Conservation (phyloP, 2,888 invertebrate genomes). For the Hymenopus coronatus region DNA sequence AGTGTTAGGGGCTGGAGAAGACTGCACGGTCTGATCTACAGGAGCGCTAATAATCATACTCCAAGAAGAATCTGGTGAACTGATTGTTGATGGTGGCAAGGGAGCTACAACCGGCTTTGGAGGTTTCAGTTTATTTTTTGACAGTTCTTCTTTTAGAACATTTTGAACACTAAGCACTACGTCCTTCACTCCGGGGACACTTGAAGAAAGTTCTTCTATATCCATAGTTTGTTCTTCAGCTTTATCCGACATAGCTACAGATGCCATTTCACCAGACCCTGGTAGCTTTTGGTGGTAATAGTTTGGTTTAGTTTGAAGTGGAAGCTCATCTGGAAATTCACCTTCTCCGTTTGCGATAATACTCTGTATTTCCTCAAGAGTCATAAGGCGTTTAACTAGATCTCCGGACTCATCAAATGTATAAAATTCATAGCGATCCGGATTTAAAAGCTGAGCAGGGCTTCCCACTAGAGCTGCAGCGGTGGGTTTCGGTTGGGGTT, state of each 20-base stretch:
- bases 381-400: conserved; percentile 78
- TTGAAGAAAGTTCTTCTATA: conserved; percentile 30
- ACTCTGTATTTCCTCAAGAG: conserved; percentile 78
- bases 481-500: conserved; percentile 62
- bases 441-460: conserved; percentile 74
- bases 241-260: conserved; percentile 55
- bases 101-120: conserved; percentile 35
- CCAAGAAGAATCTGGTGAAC: conserved; percentile 55
- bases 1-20: too few species aligned
- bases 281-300: conserved; percentile 51
- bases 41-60: conserved; percentile 53
- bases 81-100: background rate
- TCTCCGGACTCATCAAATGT: conserved; percentile 83
- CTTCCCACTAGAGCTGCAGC: conserved; percentile 51
- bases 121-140: conserved; percentile 56
- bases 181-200: conserved; percentile 57
- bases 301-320: conserved; percentile 43
- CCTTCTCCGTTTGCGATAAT: conserved; percentile 80
- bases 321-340: conserved; percentile 45
- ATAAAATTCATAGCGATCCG: conserved; percentile 83
- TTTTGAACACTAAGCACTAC: conserved; percentile 81
- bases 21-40: too few species aligned
- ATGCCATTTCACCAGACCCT: conserved; percentile 53
- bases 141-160: conserved; percentile 76
- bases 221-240: conserved; percentile 41